phyloP scores from a whole-genome alignment of 2,888 invertebrate species.

The Mesorhabditis spiculigera region DNA sequence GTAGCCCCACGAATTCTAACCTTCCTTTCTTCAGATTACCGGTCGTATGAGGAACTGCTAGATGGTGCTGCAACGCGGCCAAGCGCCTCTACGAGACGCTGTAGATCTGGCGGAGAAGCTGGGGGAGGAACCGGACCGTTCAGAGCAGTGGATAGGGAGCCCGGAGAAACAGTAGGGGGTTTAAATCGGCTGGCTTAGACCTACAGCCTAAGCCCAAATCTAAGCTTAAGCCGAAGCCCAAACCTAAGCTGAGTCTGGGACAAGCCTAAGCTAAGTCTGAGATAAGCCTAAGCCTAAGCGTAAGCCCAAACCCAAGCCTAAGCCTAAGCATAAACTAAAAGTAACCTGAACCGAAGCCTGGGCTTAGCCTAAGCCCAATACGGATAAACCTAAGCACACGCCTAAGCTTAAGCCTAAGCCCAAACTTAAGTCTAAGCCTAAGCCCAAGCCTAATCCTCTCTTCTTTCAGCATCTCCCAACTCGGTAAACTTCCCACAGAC shows the following conservation, averaged over 20 bases:
- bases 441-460: background rate
- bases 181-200: slow-evolving; percentile 67
- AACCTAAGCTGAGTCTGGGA: too few relatives aligned
- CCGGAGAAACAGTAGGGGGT: slow-evolving; percentile 61
- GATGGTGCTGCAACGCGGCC: slow-evolving; percentile 68
- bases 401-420: slow-evolving; percentile 1
- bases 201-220: too few relatives aligned
- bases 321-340: too few relatives aligned
- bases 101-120: slow-evolving; percentile 85
- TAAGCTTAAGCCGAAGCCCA: too few relatives aligned
- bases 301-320: too few relatives aligned
- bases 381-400: background rate
- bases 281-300: too few relatives aligned
- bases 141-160: slow-evolving; percentile 75
- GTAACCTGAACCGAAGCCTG: background rate
- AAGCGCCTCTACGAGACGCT: slow-evolving; percentile 83
- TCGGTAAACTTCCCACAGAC: background rate
- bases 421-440: background rate
- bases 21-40: background rate
- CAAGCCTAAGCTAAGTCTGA: background rate
- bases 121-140: slow-evolving; percentile 67
- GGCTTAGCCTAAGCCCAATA: background rate
- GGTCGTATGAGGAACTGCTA: slow-evolving; percentile 41
- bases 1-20: too few relatives aligned
- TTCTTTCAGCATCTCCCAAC: background rate